Evolutionary conservation across 2,888 invertebrate species (phyloP), one percentile per base, ranked within the genome.

Genomic region (Trachelus tabidus): DNA sequence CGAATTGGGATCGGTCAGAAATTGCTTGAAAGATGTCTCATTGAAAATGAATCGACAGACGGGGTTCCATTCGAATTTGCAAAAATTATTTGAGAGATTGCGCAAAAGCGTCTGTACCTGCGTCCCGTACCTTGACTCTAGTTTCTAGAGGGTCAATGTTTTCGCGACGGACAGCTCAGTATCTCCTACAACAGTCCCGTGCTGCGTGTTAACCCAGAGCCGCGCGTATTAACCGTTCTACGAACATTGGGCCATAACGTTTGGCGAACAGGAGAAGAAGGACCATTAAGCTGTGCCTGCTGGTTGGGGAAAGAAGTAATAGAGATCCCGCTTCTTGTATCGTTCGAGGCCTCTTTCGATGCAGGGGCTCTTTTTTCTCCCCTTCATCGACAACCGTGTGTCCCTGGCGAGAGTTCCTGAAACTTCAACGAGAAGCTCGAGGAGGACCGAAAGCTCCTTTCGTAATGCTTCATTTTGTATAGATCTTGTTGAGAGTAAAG

Each of bases 161-260:
- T 90, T 90, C 83, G 81, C 87, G 77, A 88, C 81, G 86, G 86
- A 82, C 31, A 31, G 71, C 71, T 71, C 71, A 33, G 34, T 30
- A 33, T 34, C 30, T 71, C 23, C 34, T 71, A n/a, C 12, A 3
- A 56, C 23, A 56, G 40, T 23, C 23, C 71, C 71, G 31, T 71
- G 31, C 71, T 34, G 71, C 71, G 71, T 56, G 40, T 56, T 56
- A 71, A 33, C 71, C 12, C 12, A 30, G 31, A 71, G 76, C 79
- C 69, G n/a, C 76, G 73, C 76, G 76, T 88, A 88, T 84, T 88
- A 88, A 85, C 88, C 86, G 76, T 87, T 83, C 83, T 69, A 77
- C 79, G 68, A 75, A 86, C 83, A 80, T 88, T 79, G 83, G 77
- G 77, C 82, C 79, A 76, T 75, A 75, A 56, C 40, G 40, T 56